Evolutionary conservation across 2,888 invertebrate species (phyloP), one percentile per base, ranked within the genome.

Genomic region (Spatulosminthurus flaviceps): DNA sequence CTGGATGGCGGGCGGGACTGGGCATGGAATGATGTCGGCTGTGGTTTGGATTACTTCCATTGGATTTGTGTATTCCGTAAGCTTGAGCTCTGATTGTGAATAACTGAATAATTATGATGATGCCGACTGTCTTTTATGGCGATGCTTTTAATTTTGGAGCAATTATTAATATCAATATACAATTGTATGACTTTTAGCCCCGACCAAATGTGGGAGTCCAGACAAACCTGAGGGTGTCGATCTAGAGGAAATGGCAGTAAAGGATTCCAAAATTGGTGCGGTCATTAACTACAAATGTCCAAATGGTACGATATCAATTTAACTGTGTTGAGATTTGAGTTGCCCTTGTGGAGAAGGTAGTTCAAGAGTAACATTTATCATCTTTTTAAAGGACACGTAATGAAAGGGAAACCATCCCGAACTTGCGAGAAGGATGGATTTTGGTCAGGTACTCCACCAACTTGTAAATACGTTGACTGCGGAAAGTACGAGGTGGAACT

Each of bases 1-100:
- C 89, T 96, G 83, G 96, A 96, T 87, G 96, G 96, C 0, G 95
- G 94, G 0, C 90, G 95, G 72, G 92, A 92, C 81, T 96, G 96
- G 96, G 89, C 93, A 0, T 96, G 96, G 96, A 96, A 96, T 88
- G 96, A 96, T 88, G 95, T 96, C 28, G 95, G 95, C 75, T 96
- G 96, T 87, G 95, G 95, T 88, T 90, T 96, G 80, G 96, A 96
- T 88, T 96, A 96, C 86, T 90, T 96, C 79, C 95, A 95, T 88
- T 96, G 95, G 93, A 94, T 96, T 87, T 96, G 96, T 89, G 79
- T 83, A 21, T 84, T 84, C 77, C 82, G 83, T 83, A 73, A 81
- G 84, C 34, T 34, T 34, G 34, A 34, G 9, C 16, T 51, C 16
- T 51, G 51, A 19, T 41, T 41, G 7, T 41, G 9, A 41, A 41